Evolutionary conservation across 2,888 invertebrate species (phyloP), one percentile per base, ranked within the genome.

Genomic region (Lepidocyrtinus sp.): DNA sequence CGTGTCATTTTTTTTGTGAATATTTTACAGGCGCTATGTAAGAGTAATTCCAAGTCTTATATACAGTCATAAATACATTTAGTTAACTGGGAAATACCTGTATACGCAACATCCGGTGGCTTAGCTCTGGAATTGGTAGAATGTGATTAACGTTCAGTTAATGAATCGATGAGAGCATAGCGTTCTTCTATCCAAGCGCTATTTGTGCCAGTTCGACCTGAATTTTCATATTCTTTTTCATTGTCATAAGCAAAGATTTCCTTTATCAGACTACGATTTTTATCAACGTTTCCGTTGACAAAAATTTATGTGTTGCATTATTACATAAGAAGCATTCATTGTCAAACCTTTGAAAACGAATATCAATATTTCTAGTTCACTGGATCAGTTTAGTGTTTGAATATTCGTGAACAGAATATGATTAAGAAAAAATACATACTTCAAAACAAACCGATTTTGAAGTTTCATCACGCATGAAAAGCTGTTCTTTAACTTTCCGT

Each of bases 1-100:
- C 62, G 72, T 72, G 63, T 36, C 50, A 63, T n/a, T 72, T 45
- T 2, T 12, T 36, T 36, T 36, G 36, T 12, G 7, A n/a, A n/a
- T n/a, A 36, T 12, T 36, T 36, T 36, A 36, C 36, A 36, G 5
- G 36, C 36, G 36, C 36, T 36, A 9, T 36, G 12, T 36, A 9
- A 36, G n/a, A n/a, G n/a, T n/a, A n/a, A n/a, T n/a, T 36, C 12
- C 12, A 36, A 36, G 36, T 36, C 36, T 36, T 36, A 36, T 36
- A 9, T 12, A 36, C 36, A 36, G 12, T 12, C 12, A 9, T 36
- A 9, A 36, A 36, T 12, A 12, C 36, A 9, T 5, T 5, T 5
- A 36, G 5, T 36, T 36, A 36, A 5, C 36, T 36, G 36, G 5
- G 12, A 36, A 36, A 36, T 36, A n/a, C n/a, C n/a, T n/a, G n/a